phyloP scores from a whole-genome alignment of 2,888 invertebrate genomes.

The Boloria selene region DNA sequence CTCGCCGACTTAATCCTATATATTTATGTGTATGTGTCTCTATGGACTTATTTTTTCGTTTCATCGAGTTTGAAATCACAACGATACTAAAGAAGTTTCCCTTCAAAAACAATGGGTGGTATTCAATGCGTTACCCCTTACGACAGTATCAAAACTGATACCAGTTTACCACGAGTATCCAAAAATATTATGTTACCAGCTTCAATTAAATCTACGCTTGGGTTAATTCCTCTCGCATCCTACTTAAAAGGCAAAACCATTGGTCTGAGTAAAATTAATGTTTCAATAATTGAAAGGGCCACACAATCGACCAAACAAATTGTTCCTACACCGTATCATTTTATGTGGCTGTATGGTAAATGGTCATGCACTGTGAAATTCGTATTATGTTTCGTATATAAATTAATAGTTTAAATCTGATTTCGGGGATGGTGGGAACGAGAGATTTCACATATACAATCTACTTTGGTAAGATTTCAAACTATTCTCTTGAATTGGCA shows the following conservation, averaged over 20 bases:
- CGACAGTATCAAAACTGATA: conserved; percentile 26
- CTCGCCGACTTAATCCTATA: too few species aligned
- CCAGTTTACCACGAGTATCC: conserved; percentile 25
- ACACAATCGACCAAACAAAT: conserved; percentile 20
- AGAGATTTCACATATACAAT: too few species aligned
- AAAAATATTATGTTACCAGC: conserved; percentile 26
- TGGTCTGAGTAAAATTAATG: conserved; percentile 27
- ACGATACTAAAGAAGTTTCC: too few species aligned
- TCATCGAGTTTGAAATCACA: too few species aligned
- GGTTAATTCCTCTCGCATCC: conserved; percentile 29
- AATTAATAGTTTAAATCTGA: too few species aligned
- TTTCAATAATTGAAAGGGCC: conserved; percentile 20
- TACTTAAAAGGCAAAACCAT: conserved; percentile 36
- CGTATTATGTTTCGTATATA: too few species aligned
- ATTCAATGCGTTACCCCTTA: conserved; percentile 35
- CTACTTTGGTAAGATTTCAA: too few species aligned
- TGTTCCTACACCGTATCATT: conserved; percentile 27
- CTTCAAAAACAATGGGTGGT: conserved; percentile 40
- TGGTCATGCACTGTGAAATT: conserved; percentile 27
- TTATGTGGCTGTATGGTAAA: conserved; percentile 38
- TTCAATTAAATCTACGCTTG: conserved; percentile 25
- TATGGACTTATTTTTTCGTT: too few species aligned
- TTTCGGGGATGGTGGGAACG: too few species aligned
- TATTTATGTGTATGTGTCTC: too few species aligned
- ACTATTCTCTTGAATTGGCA: too few species aligned